Evolutionary conservation across 2,797 vertebrate species (phyloP), one percentile per base, ranked within the genome.

Genomic region (Botia almorhae): DNA sequence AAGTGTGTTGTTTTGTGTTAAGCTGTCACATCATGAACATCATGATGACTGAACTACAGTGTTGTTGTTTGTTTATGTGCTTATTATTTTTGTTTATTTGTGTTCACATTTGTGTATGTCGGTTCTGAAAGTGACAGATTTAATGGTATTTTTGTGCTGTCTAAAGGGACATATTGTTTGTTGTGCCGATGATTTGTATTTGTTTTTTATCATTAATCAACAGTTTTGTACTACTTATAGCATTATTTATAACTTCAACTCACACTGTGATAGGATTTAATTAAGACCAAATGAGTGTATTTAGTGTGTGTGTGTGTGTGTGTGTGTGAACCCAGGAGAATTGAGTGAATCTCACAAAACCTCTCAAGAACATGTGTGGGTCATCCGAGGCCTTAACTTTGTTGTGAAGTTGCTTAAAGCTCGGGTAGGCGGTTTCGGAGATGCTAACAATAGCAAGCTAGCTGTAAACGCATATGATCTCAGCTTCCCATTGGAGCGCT

Each of bases 321-420:
- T 61, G 60, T 46, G 71, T 74, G 71, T 63, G 72, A 74, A 65
- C 29, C 2, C 48, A 33, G 1, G 60, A 64, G 73, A 64, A 5
- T n/a, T 51, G 11, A 13, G 19, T 3, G 56, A 75, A 29, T 36
- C 23, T 69, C 13, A 26, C 2, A 11, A 56, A 43, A 58, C 70
- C 3, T 29, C 13, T 50, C 43, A 33, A 14, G 17, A 74, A 50
- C 58, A 63, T 63, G 17, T 29, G 11, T 12, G 13, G 21, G 56
- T 60, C 21, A 13, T 53, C 6, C n/a, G 29, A 46, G 43, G 43
- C 4, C 29, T 29, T 29, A 29, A 29, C 29, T 29, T 29, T 29
- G 4, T 29, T 29, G 29, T 29, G 4, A 43, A 43, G 5, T 43
- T 43, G 39, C 10, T 10, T 6, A 43, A 10, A 43, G 10, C 39